These are phyloP conservation scores for Agrochola macilenta DNA, from an alignment of 2,888 invertebrate species.

Conservation along the genomic window DNA sequence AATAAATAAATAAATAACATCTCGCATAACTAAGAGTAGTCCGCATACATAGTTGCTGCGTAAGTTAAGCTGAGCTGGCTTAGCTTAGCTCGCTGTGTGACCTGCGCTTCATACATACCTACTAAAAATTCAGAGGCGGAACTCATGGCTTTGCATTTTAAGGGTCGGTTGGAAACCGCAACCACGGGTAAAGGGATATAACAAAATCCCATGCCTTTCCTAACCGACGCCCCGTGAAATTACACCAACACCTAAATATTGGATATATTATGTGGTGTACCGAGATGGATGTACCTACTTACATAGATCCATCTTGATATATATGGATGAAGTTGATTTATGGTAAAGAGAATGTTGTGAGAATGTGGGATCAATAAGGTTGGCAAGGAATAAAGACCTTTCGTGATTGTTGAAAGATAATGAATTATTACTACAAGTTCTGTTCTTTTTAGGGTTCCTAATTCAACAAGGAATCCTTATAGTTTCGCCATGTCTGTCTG, in stretches of 20 bases:
- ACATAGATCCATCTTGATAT: slow-evolving; percentile 8
- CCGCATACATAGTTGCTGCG: neutral
- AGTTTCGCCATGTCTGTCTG: too few species aligned
- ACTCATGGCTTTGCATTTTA: slow-evolving; percentile 61
- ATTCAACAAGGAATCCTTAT: too few species aligned
- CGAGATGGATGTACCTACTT: neutral
- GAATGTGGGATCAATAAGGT: neutral
- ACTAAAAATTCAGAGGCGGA: slow-evolving; percentile 62
- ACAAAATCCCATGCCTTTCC: slow-evolving; percentile 46
- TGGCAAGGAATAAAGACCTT: neutral
- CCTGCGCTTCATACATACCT: slow-evolving; percentile 5
- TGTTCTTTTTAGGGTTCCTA: too few species aligned
- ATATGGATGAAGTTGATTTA: slow-evolving; percentile 1
- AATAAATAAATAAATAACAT: too few species aligned
- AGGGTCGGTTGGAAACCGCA: slow-evolving; percentile 58
- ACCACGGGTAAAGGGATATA: slow-evolving; percentile 25
- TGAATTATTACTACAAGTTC: neutral
- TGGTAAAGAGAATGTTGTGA: neutral
- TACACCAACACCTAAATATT: slow-evolving; percentile 58
- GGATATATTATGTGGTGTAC: slow-evolving; percentile 18
- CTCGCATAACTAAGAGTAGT: neutral
- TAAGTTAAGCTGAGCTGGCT: neutral
- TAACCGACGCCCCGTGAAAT: slow-evolving; percentile 63
- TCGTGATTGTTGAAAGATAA: neutral
- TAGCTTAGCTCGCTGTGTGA: slow-evolving; percentile 3